phyloP scores from a whole-genome alignment of 2,888 invertebrate genomes.

The Caenorhabditis macrosperma region DNA sequence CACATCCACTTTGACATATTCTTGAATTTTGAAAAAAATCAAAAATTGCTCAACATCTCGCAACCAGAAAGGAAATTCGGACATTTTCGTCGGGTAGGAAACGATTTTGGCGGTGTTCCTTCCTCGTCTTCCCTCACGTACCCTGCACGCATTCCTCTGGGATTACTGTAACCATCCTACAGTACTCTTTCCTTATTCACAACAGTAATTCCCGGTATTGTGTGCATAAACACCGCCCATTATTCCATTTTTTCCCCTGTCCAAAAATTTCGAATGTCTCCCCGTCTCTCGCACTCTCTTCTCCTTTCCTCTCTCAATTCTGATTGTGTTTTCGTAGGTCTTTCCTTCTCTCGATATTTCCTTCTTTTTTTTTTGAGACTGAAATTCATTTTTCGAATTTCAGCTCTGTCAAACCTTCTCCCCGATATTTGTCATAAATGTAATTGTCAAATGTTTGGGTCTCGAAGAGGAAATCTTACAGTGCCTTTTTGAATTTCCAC shows the following conservation, averaged over 20 bases:
- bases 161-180: too few relatives aligned
- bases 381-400: neutral
- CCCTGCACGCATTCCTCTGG: too few relatives aligned
- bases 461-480: neutral
- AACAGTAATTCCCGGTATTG: too few relatives aligned
- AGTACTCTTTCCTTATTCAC: neutral
- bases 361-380: neutral
- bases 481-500: too few relatives aligned
- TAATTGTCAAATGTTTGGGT: neutral
- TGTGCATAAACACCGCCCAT: too few relatives aligned
- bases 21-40: neutral
- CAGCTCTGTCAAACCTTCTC: neutral
- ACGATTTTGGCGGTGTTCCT: slow-evolving; percentile 59
- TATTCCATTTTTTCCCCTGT: too few relatives aligned
- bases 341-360: neutral
- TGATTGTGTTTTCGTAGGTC: too few relatives aligned
- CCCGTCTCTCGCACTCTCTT: neutral
- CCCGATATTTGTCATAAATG: neutral
- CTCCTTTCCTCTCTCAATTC: too few relatives aligned
- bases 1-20: neutral
- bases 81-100: slow-evolving; percentile 59
- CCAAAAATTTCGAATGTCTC: too few relatives aligned
- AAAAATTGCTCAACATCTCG: neutral
- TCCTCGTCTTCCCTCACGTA: slow-evolving; percentile 37
- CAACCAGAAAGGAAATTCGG: slow-evolving; percentile 8